phyloP scores from a whole-genome alignment of 2,797 vertebrate species.

The Monodelphis domestica region DNA sequence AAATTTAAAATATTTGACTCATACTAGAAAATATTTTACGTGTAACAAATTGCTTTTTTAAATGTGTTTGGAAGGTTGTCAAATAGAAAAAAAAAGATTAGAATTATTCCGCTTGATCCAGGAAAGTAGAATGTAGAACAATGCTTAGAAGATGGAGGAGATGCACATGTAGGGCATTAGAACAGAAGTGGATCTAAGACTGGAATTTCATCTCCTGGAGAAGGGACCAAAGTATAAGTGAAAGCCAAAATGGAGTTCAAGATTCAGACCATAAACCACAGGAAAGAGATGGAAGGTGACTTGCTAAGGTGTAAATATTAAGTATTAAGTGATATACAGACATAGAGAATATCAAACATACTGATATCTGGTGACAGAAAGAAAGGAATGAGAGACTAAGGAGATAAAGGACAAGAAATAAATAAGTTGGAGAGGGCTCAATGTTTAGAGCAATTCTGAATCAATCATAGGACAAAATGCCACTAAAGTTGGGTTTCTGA shows the following conservation, averaged over 20 bases:
- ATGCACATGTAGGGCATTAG: background rate
- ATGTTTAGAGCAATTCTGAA: background rate
- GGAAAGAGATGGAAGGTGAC: background rate
- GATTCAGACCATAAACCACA: background rate
- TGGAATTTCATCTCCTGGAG: background rate
- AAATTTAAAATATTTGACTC: background rate
- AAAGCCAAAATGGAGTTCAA: background rate
- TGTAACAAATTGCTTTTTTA: background rate
- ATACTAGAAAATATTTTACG: background rate
- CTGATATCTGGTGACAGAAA: background rate
- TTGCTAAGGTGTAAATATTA: no score
- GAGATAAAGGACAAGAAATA: background rate
- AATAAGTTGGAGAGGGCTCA: background rate
- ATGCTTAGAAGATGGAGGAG: background rate
- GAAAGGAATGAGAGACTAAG: background rate
- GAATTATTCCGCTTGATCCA: background rate
- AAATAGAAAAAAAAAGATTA: background rate
- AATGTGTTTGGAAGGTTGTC: background rate
- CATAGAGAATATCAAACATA: background rate
- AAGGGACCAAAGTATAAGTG: background rate
- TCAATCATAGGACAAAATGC: background rate
- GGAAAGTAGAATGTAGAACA: background rate
- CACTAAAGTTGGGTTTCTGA: background rate
- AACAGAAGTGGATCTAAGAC: background rate
- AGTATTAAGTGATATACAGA: background rate